Percentiles rank a stretch among this genome's conserved stretches.
Conservation (phyloP, 2,888 invertebrate genomes). For the Cerceris rybyensis region DNA sequence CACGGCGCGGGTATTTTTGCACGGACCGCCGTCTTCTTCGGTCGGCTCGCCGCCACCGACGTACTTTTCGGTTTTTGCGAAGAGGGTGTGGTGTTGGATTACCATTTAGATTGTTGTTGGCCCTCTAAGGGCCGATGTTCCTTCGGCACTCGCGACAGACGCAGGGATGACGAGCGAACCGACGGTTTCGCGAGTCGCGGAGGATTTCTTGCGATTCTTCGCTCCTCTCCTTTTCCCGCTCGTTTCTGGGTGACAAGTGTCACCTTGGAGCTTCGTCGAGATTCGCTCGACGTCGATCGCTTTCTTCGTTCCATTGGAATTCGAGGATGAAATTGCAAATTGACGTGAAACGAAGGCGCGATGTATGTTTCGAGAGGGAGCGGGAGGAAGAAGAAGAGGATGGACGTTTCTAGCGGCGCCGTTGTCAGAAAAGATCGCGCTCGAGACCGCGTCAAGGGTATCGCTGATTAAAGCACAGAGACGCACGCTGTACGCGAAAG, state of each 20-base stretch:
- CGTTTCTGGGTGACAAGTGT: not conserved
- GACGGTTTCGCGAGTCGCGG: too few relatives aligned
- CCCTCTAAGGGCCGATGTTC: slow-evolving; percentile 38
- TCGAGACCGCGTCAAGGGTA: slow-evolving; percentile 20
- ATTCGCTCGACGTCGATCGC: too few relatives aligned
- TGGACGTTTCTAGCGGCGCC: too few relatives aligned
- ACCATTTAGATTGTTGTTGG: slow-evolving; percentile 80
- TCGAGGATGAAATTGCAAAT: too few relatives aligned
- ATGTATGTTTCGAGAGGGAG: too few relatives aligned
- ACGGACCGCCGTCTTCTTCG: slow-evolving; percentile 12
- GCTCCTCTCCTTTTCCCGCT: not conserved
- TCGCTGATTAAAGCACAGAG: slow-evolving; percentile 51
- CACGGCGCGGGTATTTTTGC: slow-evolving; percentile 47
- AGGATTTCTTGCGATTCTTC: too few relatives aligned
- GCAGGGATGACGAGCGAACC: not conserved
- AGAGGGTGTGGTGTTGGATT: slow-evolving; percentile 80
- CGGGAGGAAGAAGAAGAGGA: slow-evolving; percentile 1
- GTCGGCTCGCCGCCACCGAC: slow-evolving; percentile 18
- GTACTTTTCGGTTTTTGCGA: slow-evolving; percentile 77
- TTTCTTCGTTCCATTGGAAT: too few relatives aligned
- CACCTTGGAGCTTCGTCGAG: too few relatives aligned
- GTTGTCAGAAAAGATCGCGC: too few relatives aligned
- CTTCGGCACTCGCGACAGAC: slow-evolving; percentile 35
- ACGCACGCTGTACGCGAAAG: slow-evolving; percentile 30
- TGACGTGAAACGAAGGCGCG: too few relatives aligned